Percentiles rank a stretch among this genome's conserved stretches.
phyloP scores from a whole-genome alignment of 2,113 vertebrate genomes.

The Raja brachyura region DNA sequence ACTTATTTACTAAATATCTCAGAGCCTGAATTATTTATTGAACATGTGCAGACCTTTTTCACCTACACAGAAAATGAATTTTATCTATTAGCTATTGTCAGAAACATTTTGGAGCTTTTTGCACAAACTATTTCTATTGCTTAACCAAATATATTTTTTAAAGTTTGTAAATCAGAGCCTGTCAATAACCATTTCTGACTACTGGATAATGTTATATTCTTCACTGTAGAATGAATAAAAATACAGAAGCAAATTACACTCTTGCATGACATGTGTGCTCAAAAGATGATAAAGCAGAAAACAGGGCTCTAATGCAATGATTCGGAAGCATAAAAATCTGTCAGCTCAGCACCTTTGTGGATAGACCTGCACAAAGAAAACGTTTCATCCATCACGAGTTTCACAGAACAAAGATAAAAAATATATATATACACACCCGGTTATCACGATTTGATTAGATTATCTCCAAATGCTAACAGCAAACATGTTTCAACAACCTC shows the following conservation, averaged over 20 bases:
- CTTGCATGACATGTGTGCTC: background rate
- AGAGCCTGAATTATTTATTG: background rate
- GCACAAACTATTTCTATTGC: background rate
- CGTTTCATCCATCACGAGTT: too few relatives aligned
- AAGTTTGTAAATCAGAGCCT: background rate
- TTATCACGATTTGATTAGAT: background rate
- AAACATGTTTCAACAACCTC: background rate
- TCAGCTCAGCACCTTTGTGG: too few relatives aligned
- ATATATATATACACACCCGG: too few relatives aligned
- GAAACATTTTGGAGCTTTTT: background rate
- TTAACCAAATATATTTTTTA: background rate
- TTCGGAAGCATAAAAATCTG: too few relatives aligned
- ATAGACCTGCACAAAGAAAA: too few relatives aligned
- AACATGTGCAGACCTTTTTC: background rate
- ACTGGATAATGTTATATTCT: background rate
- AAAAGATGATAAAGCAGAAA: background rate
- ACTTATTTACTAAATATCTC: background rate
- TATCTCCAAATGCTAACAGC: too few relatives aligned
- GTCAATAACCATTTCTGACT: too few relatives aligned
- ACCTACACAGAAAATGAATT: background rate
- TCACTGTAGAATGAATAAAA: background rate
- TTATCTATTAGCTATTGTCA: background rate
- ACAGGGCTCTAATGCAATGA: background rate
- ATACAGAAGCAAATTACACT: too few relatives aligned
- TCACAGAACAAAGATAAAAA: too few relatives aligned